A percentile compares a stretch with the other conserved stretches of the same genome.
These are phyloP conservation scores for Oenanthe oenanthe DNA, from an alignment of 2,113 vertebrate genomes.

Conservation along the genomic window DNA sequence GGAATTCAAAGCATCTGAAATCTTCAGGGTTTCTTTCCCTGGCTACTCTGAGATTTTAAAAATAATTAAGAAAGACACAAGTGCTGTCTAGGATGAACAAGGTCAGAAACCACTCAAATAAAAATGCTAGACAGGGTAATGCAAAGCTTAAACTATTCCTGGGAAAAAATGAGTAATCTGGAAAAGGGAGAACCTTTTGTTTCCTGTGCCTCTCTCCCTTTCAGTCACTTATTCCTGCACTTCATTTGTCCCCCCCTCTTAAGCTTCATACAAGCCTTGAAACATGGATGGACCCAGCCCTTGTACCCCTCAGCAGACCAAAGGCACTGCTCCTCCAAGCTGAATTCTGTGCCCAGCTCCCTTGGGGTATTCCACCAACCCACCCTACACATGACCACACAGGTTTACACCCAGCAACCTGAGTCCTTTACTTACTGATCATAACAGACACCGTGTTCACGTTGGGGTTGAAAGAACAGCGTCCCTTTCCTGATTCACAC, in stretches of 20 bases:
- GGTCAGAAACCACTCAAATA: constrained; percentile 34
- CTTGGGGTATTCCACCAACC: neutral
- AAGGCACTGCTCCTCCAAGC: neutral
- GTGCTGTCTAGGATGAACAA: constrained; percentile 20
- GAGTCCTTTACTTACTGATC: constrained; percentile 89
- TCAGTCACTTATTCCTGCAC: neutral
- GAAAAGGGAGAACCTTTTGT: neutral
- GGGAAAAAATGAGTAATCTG: constrained; percentile 19
- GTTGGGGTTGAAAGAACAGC: constrained; percentile 95
- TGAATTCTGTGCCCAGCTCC: neutral
- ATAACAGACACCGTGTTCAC: constrained; percentile 97
- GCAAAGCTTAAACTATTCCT: constrained; percentile 5
- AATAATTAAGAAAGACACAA: constrained; percentile 48
- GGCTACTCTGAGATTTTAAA: neutral
- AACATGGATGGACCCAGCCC: neutral
- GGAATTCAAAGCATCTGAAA: constrained; percentile 1
- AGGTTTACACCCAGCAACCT: neutral
- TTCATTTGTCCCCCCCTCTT: neutral
- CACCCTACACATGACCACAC: neutral
- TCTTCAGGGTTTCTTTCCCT: constrained; percentile 1
- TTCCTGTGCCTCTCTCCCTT: neutral
- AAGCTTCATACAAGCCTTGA: neutral
- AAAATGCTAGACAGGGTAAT: neutral
- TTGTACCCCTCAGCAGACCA: neutral
- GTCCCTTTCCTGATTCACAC: constrained; percentile 93